phyloP scores from a whole-genome alignment of 2,113 vertebrate species.

The Lichenostomus cassidix region DNA sequence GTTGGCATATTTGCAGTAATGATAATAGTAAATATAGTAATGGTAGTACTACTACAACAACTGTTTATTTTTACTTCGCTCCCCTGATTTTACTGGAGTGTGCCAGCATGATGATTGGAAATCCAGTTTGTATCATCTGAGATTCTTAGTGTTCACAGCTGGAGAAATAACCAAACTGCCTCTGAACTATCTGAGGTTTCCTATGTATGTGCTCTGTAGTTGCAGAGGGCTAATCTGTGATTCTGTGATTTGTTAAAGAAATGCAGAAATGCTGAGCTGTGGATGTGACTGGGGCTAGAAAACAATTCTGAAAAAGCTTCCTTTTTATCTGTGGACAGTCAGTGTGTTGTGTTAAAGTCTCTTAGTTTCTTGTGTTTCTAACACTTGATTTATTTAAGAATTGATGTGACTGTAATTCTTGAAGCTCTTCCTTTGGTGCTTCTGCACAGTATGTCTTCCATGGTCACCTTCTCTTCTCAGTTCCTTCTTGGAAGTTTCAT shows the following conservation, averaged over 20 bases:
- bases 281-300: not conserved
- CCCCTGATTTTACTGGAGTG: not conserved
- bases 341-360: not conserved
- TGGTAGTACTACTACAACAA: not conserved
- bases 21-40: not conserved
- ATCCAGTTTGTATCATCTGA: not conserved
- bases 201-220: not conserved
- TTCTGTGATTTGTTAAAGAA: not conserved
- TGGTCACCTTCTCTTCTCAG: not conserved
- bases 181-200: not conserved
- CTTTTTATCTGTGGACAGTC: not conserved
- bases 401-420: not conserved
- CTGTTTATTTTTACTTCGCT: not conserved
- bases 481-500: not conserved
- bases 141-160: not conserved
- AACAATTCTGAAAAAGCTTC: not conserved
- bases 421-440: not conserved
- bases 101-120: not conserved
- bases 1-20: not conserved
- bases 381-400: not conserved
- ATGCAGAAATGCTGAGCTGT: not conserved
- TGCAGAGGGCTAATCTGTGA: not conserved
- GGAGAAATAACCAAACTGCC: not conserved
- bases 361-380: not conserved
- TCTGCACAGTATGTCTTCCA: not conserved